phyloP scores from a whole-genome alignment of 1,140 invertebrate genomes.

The Bombyx mori region ASM3026992v2 NC_085116.1:4474501-4475000 shows the following conservation, averaged over 20 bases:
- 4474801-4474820: conserved; percentile 87
- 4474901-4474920: too few species aligned
- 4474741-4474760: conserved; percentile 86
- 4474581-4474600: conserved; percentile 1
- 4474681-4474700: conserved; percentile 35
- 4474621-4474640: conserved; percentile 9
- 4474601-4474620: conserved; percentile 10
- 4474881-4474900: background rate
- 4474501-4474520: conserved; percentile 16
- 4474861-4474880: conserved; percentile 64
- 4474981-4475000: too few species aligned
- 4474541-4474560: too few species aligned
- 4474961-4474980: too few species aligned
- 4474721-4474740: conserved; percentile 77
- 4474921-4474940: too few species aligned
- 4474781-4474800: conserved; percentile 81
- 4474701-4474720: conserved; percentile 26
- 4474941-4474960: too few species aligned
- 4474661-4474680: conserved; percentile 29
- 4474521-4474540: too few species aligned
- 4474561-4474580: too few species aligned
- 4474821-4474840: conserved; percentile 88
- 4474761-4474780: conserved; percentile 85
- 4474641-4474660: conserved; percentile 19
- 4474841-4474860: conserved; percentile 83